A percentile compares a stretch with the other conserved stretches of the same genome.
phyloP scores from a whole-genome alignment of 2,888 invertebrate genomes.

The Mythimna lalbum region DNA sequence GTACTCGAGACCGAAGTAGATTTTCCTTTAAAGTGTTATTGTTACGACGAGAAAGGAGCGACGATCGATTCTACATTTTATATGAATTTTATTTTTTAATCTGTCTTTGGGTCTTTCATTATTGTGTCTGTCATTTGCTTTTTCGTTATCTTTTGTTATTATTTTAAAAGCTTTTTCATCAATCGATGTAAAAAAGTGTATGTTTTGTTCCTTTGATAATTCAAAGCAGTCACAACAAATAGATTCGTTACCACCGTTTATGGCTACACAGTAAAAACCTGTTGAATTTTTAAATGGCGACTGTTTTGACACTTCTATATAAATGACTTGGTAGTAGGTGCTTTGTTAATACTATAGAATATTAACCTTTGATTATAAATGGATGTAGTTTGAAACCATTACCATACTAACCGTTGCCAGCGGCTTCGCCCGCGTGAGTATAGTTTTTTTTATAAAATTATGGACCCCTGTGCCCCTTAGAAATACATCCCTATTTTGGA shows the following conservation, averaged over 20 bases:
- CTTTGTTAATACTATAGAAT: neutral
- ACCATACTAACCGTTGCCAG: too few species aligned
- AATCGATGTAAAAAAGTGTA: neutral
- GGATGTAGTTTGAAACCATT: too few species aligned
- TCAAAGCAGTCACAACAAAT: constrained; percentile 4
- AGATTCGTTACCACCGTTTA: constrained; percentile 6
- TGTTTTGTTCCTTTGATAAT: neutral
- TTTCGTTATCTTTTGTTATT: constrained; percentile 13
- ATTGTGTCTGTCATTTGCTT: neutral
- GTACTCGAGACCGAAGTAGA: constrained; percentile 71
- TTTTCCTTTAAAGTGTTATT: constrained; percentile 80
- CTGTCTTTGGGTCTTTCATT: constrained; percentile 17
- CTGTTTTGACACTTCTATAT: constrained; percentile 6
- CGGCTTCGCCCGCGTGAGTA: too few species aligned
- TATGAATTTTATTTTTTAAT: constrained; percentile 44
- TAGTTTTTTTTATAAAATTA: too few species aligned
- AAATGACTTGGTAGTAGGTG: neutral
- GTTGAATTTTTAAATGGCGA: constrained; percentile 15
- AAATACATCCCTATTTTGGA: too few species aligned
- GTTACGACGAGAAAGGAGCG: constrained; percentile 70
- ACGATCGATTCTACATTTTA: constrained; percentile 65
- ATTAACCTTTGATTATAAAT: too few species aligned
- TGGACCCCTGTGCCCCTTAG: too few species aligned
- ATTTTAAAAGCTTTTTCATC: constrained; percentile 11
- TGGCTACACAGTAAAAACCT: constrained; percentile 14